A percentile compares a stretch with the other conserved stretches of the same genome.
Evolutionary conservation across 2,113 vertebrate species (phyloP).

Genomic region (Eulacestoma nigropectus): DNA sequence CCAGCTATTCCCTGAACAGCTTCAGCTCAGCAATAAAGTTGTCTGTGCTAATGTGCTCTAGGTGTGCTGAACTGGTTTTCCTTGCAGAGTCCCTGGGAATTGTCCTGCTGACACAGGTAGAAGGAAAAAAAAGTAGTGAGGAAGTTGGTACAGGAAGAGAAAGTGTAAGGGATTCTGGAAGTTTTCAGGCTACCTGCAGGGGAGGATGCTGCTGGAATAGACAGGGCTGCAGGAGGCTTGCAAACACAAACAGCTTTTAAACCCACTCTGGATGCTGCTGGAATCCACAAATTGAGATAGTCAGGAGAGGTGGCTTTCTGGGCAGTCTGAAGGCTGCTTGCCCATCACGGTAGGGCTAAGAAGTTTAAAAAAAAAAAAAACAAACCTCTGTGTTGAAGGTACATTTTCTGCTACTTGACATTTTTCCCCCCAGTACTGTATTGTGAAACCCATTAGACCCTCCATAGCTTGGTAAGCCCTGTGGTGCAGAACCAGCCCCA

Average conservation of each 20-base stretch:
- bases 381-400: background rate
- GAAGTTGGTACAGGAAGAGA: background rate
- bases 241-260: background rate
- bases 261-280: background rate
- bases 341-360: too few species aligned
- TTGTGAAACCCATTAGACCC: background rate
- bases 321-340: background rate
- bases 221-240: background rate
- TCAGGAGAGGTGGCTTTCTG: background rate
- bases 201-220: background rate
- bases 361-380: background rate
- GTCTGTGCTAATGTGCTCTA: background rate
- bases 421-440: background rate
- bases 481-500: background rate
- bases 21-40: background rate
- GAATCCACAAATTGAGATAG: background rate
- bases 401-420: background rate
- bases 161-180: background rate
- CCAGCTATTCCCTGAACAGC: background rate
- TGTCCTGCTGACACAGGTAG: background rate
- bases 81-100: background rate
- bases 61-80: background rate
- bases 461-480: accelerated
- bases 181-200: background rate
- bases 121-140: background rate